Base-by-base conservation (phyloP, 2,888 invertebrate genomes). In the Amphipyra tragopoginis region DNA sequence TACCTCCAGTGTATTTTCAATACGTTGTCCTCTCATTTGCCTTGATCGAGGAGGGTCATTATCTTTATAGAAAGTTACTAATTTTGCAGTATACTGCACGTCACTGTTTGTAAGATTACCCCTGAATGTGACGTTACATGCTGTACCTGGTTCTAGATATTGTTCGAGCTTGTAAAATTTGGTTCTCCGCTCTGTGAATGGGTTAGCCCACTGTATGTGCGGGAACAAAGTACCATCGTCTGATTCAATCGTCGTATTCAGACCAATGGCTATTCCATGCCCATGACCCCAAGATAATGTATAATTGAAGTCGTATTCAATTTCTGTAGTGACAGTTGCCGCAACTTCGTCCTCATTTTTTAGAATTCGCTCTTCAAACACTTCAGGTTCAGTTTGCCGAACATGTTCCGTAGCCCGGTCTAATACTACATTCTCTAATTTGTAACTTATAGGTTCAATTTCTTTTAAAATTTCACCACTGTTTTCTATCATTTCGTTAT, bases 251-350 rank as follows among this genome's bases (percentile, higher is more conserved):
- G 94, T 95, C 33, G 97, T 96, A 53, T 96, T 96, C 51, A 97
- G 90, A 6, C 97, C 97, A 61, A 96, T 97, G 45, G 97, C 96
- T 88, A 96, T 96, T 66, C 96, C 97, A 85, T 95, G 97, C 5
- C 96, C 96, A 79, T 97, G 97, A 13, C 98, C 98, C 98, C 98
- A 98, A 84, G 97, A 97, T 65, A 97, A 93, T 14, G 95, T 95
- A 79, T 97, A 96, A 72, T 96, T 96, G 78, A 96, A 97, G 29
- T 96, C 95, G 86, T 97, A 98, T 70, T 95, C 96, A 69, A 98
- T 96, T 55, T 97, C 97, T 36, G 97, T 96, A 67, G 97, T 97
- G 45, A 97, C 96, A 9, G 96, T 95, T 44, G 94, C 96, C 43
- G 95, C 95, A 52, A 92, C 92, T 1, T 94, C 94, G n/a, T 92